These are phyloP conservation scores for Halictus ligatus DNA, from an alignment of 2,888 invertebrate species.

Conservation along the genomic window DNA sequence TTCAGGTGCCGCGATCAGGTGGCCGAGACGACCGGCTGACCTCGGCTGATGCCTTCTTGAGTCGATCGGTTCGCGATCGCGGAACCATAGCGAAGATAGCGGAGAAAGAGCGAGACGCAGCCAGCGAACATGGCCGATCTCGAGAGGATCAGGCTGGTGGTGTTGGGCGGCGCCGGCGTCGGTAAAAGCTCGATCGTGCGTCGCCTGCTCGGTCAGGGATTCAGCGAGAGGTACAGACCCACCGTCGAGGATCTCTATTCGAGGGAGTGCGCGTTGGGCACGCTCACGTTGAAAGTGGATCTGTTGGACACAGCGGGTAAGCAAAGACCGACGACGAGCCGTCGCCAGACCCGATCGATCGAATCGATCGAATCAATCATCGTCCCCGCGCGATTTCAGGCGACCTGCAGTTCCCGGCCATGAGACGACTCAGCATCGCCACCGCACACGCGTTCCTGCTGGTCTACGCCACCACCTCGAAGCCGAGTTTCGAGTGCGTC, in stretches of 20 bases:
- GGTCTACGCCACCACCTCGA: conserved; percentile 92
- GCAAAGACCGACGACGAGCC: background rate
- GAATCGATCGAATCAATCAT: background rate
- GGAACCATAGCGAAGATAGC: background rate
- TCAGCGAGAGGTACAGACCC: conserved; percentile 92
- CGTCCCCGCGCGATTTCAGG: conserved; percentile 84
- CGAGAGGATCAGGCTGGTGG: conserved; percentile 93
- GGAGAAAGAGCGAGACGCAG: background rate
- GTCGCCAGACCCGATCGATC: too few relatives aligned
- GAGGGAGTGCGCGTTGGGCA: conserved; percentile 92
- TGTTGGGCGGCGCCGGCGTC: conserved; percentile 92
- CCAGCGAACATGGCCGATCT: conserved; percentile 88
- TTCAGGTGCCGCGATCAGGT: background rate
- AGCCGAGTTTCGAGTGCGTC: conserved; percentile 89
- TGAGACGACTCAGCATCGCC: conserved; percentile 94
- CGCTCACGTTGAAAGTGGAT: conserved; percentile 89
- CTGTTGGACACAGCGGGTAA: conserved; percentile 82
- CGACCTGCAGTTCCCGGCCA: conserved; percentile 95
- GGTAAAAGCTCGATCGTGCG: conserved; percentile 95
- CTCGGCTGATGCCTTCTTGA: conserved; percentile 57
- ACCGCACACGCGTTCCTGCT: conserved; percentile 95
- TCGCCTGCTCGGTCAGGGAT: conserved; percentile 92
- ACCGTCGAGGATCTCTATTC: conserved; percentile 96
- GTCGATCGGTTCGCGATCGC: conserved; percentile 34
- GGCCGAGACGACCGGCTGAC: background rate